Conservation (phyloP, 2,888 invertebrate species). For the Geophilus truncorum region DNA sequence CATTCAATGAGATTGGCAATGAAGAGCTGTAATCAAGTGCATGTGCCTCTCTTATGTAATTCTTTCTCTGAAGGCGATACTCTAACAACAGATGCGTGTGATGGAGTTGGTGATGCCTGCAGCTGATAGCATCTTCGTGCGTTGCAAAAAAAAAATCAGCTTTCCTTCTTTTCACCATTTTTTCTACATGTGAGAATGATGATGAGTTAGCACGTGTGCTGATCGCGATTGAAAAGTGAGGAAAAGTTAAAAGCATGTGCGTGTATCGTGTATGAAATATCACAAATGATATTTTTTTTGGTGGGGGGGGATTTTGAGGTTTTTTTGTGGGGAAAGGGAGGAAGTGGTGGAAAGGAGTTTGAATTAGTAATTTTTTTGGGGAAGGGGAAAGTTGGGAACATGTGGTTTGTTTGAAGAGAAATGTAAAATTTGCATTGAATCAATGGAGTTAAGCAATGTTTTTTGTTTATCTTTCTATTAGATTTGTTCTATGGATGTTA, state of each 20-base stretch:
- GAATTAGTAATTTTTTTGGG: no score
- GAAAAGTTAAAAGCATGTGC: not conserved
- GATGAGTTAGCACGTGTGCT: not conserved
- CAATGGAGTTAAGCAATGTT: no score
- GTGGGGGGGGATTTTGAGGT: no score
- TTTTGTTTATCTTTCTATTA: no score
- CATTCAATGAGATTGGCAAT: not conserved
- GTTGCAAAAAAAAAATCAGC: not conserved
- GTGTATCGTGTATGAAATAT: not conserved
- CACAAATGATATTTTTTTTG: not conserved
- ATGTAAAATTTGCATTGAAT: no score
- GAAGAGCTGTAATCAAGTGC: not conserved
- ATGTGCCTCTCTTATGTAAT: not conserved
- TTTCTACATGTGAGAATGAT: not conserved
- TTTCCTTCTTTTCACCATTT: not conserved
- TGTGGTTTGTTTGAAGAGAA: no score
- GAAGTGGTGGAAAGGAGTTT: no score
- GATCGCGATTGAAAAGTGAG: not conserved
- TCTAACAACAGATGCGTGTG: not conserved
- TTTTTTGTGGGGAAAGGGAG: not conserved
- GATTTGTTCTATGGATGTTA: no score
- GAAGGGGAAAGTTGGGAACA: no score
- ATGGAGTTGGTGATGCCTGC: not conserved
- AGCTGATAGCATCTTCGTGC: not conserved
- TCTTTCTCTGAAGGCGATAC: not conserved